Evolutionary conservation across 1,140 invertebrate species (phyloP).

Genomic region (Scaptodrosophila lebanonensis): DNA sequence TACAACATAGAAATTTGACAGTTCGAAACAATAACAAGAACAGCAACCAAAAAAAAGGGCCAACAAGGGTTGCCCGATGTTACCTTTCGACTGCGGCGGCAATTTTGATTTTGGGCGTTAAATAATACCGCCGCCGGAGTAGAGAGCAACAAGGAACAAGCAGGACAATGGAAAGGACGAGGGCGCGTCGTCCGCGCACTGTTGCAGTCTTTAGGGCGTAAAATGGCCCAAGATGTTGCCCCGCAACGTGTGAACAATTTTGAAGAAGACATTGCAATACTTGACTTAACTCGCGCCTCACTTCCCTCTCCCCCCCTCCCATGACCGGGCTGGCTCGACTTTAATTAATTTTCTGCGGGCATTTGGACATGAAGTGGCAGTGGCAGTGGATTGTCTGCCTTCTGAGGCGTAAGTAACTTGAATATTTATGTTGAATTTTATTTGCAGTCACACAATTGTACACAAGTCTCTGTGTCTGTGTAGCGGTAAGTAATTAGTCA

Average conservation of each 20-base stretch:
- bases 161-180: constrained; percentile 2
- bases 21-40: constrained; percentile 60
- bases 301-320: too few relatives aligned
- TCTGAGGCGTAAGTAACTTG: constrained; percentile 52
- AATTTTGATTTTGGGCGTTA: constrained; percentile 39
- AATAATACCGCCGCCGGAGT: constrained; percentile 37
- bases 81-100: constrained; percentile 35
- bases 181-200: constrained; percentile 13
- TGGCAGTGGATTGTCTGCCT: background rate
- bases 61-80: constrained; percentile 36
- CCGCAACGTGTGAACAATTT: constrained; percentile 65
- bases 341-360: constrained; percentile 72
- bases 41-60: constrained; percentile 23
- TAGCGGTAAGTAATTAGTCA: constrained; percentile 53
- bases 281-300: constrained; percentile 42
- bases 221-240: constrained; percentile 46
- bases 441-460: background rate
- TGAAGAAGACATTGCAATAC: constrained; percentile 52
- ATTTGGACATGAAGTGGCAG: constrained; percentile 29
- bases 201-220: constrained; percentile 48
- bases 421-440: constrained; percentile 47
- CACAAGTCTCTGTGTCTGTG: too few relatives aligned
- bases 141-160: constrained; percentile 17
- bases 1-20: constrained; percentile 54
- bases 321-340: too few relatives aligned